Evolutionary conservation across 2,113 vertebrate species (phyloP).

Genomic region (Neodon shergylaensis): DNA sequence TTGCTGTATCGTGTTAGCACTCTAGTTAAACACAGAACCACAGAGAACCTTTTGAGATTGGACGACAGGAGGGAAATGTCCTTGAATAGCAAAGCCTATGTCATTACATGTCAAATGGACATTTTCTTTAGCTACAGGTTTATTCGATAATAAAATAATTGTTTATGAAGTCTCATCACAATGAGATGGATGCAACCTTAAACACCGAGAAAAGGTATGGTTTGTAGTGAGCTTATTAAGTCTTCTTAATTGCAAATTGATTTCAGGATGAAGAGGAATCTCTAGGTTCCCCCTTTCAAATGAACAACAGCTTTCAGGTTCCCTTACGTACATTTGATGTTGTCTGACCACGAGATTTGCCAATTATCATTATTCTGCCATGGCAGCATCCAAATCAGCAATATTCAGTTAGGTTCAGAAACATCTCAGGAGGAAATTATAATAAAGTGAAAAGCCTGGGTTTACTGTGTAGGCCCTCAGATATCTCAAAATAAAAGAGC

Average conservation of each 20-base stretch:
- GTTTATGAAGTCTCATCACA: background rate
- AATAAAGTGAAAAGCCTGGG: background rate
- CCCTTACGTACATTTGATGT: background rate
- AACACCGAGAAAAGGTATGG: background rate
- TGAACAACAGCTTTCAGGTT: background rate
- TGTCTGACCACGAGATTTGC: background rate
- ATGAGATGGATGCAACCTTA: background rate
- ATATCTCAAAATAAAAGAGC: background rate
- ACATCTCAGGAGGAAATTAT: background rate
- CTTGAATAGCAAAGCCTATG: background rate
- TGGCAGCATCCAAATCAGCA: conserved; percentile 36
- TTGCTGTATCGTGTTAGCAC: background rate
- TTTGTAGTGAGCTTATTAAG: background rate
- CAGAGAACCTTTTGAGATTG: background rate
- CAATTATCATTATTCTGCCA: background rate
- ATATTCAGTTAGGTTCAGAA: background rate
- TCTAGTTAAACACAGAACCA: background rate
- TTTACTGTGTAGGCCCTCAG: background rate
- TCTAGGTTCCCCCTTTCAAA: background rate
- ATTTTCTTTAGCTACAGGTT: conserved; percentile 14
- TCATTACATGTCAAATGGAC: background rate
- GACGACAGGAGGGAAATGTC: background rate
- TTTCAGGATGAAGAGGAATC: background rate
- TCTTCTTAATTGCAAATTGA: background rate
- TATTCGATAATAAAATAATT: conserved; percentile 6